Conservation (phyloP, 2,113 vertebrate species). For the Poicephalus gulielmi region DNA sequence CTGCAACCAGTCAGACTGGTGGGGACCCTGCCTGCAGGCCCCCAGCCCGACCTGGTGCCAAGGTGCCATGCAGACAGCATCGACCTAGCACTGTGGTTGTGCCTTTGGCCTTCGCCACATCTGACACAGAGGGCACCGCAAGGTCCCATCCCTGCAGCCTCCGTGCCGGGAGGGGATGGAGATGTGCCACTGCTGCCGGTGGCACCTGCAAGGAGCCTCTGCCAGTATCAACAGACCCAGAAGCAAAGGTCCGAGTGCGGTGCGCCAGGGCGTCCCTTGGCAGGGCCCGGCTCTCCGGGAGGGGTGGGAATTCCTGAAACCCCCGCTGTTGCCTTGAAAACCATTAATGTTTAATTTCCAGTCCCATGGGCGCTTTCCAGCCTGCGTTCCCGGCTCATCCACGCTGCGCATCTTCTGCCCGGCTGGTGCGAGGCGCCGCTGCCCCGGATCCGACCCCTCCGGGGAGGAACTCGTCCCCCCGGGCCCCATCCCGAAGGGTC, state of each 20-base stretch:
- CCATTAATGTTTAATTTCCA: constrained; percentile 16
- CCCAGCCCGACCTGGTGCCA: accelerated
- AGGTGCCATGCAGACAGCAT: accelerated
- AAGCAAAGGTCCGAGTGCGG: neutral
- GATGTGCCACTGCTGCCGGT: neutral
- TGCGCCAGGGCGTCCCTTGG: neutral
- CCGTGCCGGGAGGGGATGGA: neutral
- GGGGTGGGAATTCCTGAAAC: constrained; percentile 52
- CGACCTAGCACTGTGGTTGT: neutral
- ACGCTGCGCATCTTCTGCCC: accelerated
- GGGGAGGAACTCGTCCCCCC: too few species aligned
- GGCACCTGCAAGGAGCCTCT: neutral
- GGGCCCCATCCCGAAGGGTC: neutral
- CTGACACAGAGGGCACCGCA: neutral
- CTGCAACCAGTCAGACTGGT: neutral
- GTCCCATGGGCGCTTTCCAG: neutral
- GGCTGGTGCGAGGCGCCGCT: neutral
- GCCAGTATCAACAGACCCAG: constrained; percentile 20
- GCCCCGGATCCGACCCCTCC: neutral
- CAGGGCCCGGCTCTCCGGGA: neutral
- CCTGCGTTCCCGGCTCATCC: neutral
- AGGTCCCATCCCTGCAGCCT: neutral
- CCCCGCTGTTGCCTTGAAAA: neutral
- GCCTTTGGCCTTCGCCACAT: neutral
- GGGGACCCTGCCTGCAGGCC: neutral